Conservation (phyloP, 1,140 invertebrate genomes). For the Steinernema khuongi region DNA sequence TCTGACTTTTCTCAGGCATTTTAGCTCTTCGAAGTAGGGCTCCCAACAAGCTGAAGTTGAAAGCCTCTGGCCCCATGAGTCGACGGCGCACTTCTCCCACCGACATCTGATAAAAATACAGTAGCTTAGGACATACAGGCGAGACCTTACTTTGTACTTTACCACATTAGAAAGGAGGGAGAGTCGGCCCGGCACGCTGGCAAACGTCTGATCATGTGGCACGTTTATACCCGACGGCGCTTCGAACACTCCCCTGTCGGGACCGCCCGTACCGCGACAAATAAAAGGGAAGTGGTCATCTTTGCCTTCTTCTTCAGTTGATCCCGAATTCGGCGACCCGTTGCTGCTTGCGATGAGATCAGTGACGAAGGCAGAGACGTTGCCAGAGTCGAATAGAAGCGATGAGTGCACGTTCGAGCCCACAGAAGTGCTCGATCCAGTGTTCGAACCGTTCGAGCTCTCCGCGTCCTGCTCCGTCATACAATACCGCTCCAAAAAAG, state of each 20-base stretch:
- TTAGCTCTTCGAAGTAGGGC: constrained; percentile 43
- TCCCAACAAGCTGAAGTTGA: constrained; percentile 45
- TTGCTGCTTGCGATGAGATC: not conserved
- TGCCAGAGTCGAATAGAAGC: not conserved
- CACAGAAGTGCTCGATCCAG: not conserved
- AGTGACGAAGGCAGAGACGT: not conserved
- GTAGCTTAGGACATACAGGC: not conserved
- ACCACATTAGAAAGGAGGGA: constrained; percentile 50
- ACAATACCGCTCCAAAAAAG: not conserved
- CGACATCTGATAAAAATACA: constrained; percentile 40
- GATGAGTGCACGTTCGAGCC: not conserved
- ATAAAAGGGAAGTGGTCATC: not conserved
- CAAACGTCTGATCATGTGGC: constrained; percentile 37
- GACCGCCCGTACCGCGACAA: not conserved
- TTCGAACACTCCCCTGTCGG: constrained; percentile 35
- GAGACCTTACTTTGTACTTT: constrained; percentile 42
- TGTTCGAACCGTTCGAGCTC: not conserved
- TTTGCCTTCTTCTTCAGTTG: not conserved
- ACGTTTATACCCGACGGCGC: constrained; percentile 23
- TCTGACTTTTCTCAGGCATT: constrained; percentile 49
- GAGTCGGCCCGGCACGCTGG: constrained; percentile 44
- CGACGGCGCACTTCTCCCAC: constrained; percentile 51
- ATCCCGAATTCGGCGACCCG: not conserved
- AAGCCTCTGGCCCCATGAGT: constrained; percentile 46
- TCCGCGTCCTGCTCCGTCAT: not conserved